Conservation (phyloP, 2,797 vertebrate species). For the Varecia variegata region DNA sequence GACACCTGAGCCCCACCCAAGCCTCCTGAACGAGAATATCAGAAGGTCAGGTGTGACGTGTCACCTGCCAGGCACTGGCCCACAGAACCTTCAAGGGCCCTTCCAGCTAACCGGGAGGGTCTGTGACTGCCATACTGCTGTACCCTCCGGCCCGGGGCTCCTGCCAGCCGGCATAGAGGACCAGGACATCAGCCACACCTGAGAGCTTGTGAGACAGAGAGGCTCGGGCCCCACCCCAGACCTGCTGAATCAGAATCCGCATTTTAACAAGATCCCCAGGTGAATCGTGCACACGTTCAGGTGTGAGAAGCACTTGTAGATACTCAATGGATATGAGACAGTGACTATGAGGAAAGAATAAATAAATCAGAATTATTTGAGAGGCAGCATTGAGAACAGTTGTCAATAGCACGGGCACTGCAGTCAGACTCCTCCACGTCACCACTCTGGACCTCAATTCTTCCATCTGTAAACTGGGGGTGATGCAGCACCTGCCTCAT, state of each 20-base stretch:
- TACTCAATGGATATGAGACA: background rate
- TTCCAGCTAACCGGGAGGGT: background rate
- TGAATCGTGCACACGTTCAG: background rate
- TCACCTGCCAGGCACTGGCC: too few relatives aligned
- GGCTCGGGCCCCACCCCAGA: background rate
- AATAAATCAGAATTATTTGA: background rate
- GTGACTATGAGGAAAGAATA: background rate
- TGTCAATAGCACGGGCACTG: rapidly evolving
- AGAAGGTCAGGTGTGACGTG: background rate
- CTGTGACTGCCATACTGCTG: background rate
- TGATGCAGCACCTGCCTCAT: background rate
- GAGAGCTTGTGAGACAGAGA: background rate
- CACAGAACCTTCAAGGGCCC: background rate
- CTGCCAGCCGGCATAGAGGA: rapidly evolving
- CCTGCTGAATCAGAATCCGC: background rate
- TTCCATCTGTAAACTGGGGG: background rate
- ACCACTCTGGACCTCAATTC: background rate
- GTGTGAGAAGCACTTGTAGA: background rate
- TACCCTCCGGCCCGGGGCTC: background rate
- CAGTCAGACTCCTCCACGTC: rapidly evolving
- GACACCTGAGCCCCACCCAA: background rate
- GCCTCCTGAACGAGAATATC: background rate
- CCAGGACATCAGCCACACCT: too few relatives aligned
- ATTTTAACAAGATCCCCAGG: background rate
- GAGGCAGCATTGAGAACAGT: background rate